phyloP scores from a whole-genome alignment of 1,140 invertebrate species.

The Trichonephila clavata region DNA sequence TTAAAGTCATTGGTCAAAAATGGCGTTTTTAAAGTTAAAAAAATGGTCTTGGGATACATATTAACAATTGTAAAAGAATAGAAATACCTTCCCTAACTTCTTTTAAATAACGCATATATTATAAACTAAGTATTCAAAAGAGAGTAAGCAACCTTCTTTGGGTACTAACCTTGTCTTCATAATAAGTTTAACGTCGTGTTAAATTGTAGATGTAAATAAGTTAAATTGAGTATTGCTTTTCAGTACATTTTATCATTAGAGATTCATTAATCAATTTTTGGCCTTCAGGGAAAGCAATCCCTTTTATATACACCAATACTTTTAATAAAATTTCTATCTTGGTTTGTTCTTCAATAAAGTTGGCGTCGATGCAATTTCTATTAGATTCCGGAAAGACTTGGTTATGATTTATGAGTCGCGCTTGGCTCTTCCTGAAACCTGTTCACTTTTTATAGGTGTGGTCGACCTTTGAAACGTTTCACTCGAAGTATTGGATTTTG shows the following conservation, averaged over 20 bases:
- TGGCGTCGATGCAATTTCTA: slow-evolving; percentile 16
- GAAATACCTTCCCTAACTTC: no score
- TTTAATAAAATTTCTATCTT: background rate
- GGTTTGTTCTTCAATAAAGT: background rate
- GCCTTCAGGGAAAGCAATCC: background rate
- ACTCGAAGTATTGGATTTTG: background rate
- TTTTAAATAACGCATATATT: no score
- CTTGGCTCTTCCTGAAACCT: slow-evolving; percentile 17
- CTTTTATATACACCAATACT: background rate
- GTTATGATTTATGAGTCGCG: slow-evolving; percentile 32
- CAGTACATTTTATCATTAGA: background rate
- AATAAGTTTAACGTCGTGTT: background rate
- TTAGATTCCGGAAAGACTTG: slow-evolving; percentile 15
- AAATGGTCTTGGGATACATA: no score
- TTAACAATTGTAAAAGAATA: no score
- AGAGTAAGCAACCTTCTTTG: no score
- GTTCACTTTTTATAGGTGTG: slow-evolving; percentile 44
- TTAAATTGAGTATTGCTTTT: background rate
- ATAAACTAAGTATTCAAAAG: no score
- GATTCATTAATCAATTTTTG: background rate
- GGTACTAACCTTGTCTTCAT: background rate
- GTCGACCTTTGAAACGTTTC: slow-evolving; percentile 32
- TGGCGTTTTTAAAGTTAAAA: no score
- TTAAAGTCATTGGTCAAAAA: no score
- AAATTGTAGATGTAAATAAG: background rate